Base-by-base conservation (phyloP, 2,113 vertebrate species). In the Hippocampus guttulatus region DNA sequence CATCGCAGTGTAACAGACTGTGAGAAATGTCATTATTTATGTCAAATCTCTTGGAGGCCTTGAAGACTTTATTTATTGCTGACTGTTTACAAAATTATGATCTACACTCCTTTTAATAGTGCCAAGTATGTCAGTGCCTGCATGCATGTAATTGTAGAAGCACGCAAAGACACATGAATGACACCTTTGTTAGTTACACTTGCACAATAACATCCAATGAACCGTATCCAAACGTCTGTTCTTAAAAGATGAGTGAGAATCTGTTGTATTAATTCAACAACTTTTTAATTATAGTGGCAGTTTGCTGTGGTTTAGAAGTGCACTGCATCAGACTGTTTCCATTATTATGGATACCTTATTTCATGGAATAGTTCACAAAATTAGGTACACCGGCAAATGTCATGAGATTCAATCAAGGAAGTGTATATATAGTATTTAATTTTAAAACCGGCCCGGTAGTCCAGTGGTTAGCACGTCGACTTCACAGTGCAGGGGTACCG, bases 101-200 rank as follows among this genome's bases (percentile, higher is more conserved):
- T 61, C 5, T 18, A 33, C 55, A 27, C n/a, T 58, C 57, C 0
- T 61, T 33, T 49, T 49, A 23, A 45, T 10, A 67, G 10, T 73
- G n/a, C 49, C 21, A 68, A 66, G 45, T 65, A 75, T 3, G 21
- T 49, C 65, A 71, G 18, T 15, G 43, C 43, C 43, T 45, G 43
- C 14, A 14, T 38, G 5, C 14, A 14, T 14, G 43, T 45, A 45
- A 45, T 45, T 45, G 52, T 69, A 63, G 40, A 58, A 23, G 38
- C 3, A 40, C 40, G 45, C 61, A 64, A 45, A 74, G 47, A 71
- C 66, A 75, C 67, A 72, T 64, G 18, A 8, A 40, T 23, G 49
- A 55, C 61, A 58, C 73, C 51, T 54, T 54, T 0, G 6, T 8
- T 45, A 45, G 43, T 54, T 54, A 68, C 30, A 23, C 57, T 64